Evolutionary conservation across 2,888 invertebrate genomes (phyloP), one percentile per base, ranked within the genome.

Genomic region (Toxonevra muliebris): DNA sequence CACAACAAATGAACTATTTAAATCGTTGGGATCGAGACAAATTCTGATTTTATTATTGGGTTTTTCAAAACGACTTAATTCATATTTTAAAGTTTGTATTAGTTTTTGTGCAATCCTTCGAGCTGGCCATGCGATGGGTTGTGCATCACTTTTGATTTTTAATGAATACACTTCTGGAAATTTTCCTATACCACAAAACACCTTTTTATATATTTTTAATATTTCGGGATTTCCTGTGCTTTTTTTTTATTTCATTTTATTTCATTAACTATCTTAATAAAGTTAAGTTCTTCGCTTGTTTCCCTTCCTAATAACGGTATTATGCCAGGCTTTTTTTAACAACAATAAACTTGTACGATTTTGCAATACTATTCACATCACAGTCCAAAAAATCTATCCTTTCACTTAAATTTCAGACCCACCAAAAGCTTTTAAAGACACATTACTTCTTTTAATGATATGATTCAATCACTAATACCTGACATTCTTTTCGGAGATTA

Each of bases 11-110:
- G 62, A 52, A 43, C 57, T 64, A 54, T 68, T 68, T 41, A 68
- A 52, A 54, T 65, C 58, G 17, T 70, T 65, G n/a, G 61, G 70
- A 55, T 61, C 70, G 43, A 67, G 61, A 61, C 70, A 70, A 41
- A 70, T 50, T 13, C 70, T 50, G 20, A 71, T 63, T 45, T 13
- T 20, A 19, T 65, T 69, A 61, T 71, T 69, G 20, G 60, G 67
- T 42, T 71, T 69, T 58, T 67, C 67, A 11, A 71, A 54, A 43
- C 67, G 67, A 64, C 65, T 45, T 30, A 70, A 57, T 42, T 68
- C 63, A 58, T 58, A 41, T 42, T 42, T 58, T 58, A 58, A 42
- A 41, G 42, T 17, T 12, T 58, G 42, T n/a, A 65, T 59, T 62
- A 62, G 50, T 43, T 65, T 69, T 53, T 30, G 63, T 19, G 67